These are phyloP conservation scores for rabbit (Oryctolagus cuniculus) DNA, from an alignment of 2,113 vertebrate species.

Conservation along the genomic window mOryCun1.1 NC_091442.1:118199501-118200000, in stretches of 20 bases:
- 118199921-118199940: background rate
- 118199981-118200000: background rate
- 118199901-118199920: too few relatives aligned
- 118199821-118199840: background rate
- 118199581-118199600: constrained; percentile 74
- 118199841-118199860: rapidly evolving
- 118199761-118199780: background rate
- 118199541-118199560: constrained; percentile 77
- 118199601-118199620: constrained; percentile 53
- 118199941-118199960: rapidly evolving
- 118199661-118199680: background rate
- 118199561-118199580: constrained; percentile 45
- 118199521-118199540: constrained; percentile 82
- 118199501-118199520: constrained; percentile 78
- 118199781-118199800: too few relatives aligned
- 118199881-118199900: background rate
- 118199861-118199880: background rate
- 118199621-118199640: constrained; percentile 32
- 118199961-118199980: background rate
- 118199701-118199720: background rate
- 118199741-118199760: background rate
- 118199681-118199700: background rate
- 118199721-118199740: background rate
- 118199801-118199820: background rate
- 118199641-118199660: background rate